Evolutionary conservation across 2,797 vertebrate species (phyloP), one percentile per base, ranked within the genome.

Genomic region (Rhyacichthys aspro): DNA sequence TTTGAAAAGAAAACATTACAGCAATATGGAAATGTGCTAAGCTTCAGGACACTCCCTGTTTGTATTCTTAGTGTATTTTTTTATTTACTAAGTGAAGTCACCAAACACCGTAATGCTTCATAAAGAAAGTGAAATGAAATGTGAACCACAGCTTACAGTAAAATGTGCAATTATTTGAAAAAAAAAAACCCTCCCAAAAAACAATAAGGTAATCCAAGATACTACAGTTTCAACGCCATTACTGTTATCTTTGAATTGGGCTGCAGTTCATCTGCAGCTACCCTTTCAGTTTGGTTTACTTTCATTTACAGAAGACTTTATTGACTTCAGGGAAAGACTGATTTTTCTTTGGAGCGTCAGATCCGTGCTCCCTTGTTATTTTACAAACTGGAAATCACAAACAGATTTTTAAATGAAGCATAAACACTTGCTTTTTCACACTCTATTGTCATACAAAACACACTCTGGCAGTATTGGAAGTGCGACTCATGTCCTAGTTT

Each of bases 11-110:
- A 90, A 79, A 79, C 64, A 74, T 89, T 86, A 93, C 90, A 91
- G 89, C 85, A 88, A 87, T 85, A 90, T 90, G 89, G 86, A 90
- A 90, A 92, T 92, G 89, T 92, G 89, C 90, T 92, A 91, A 93
- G 87, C 89, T 79, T 90, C 83, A 86, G 86, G 86, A 78, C 67
- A 53, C 72, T 79, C 86, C 90, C 88, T 89, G 84, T 81, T 82
- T 79, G 71, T 84, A 79, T 69, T 83, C 72, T 48, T 82, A 74
- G 73, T 53, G 19, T 19, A 39, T 85, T 77, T 75, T 86, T 82
- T 75, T 38, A 80, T 86, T 87, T 90, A 90, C 83, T 87, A 90
- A 88, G 86, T 90, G 90, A 88, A 86, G 81, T 90, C 88, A 91
- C 89, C 86, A 91, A 91, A 92, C 90, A 92, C 86, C 81, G 79